Percentiles rank a stretch among this genome's conserved stretches.
Conservation (phyloP, 2,113 vertebrate genomes). For the Myotis yumanensis region DNA sequence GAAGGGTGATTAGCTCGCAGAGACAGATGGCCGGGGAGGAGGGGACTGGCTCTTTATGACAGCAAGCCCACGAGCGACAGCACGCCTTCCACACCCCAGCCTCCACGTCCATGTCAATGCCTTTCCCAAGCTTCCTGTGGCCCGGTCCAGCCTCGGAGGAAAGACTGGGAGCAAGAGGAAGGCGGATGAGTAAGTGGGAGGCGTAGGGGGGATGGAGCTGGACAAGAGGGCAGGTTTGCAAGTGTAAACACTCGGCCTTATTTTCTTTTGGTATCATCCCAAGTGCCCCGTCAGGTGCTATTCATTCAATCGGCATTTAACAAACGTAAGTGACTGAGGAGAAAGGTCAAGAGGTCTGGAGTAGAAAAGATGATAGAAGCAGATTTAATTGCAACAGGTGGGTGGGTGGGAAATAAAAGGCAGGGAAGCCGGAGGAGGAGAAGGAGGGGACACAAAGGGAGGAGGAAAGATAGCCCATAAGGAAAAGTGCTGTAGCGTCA, state of each 20-base stretch:
- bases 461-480: neutral
- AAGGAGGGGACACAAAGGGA: neutral
- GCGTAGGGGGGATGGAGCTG: neutral
- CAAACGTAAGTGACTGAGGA: neutral
- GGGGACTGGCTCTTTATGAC: constrained; percentile 77
- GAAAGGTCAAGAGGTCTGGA: neutral
- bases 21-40: constrained; percentile 85
- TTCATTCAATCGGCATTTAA: constrained; percentile 9
- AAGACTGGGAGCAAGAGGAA: neutral
- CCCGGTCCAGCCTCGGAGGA: neutral
- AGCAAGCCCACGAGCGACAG: constrained; percentile 66
- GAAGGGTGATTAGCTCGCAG: constrained; percentile 82
- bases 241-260: neutral
- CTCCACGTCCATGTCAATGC: constrained; percentile 61
- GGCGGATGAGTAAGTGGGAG: neutral
- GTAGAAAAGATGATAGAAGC: neutral
- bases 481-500: neutral
- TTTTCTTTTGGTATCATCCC: neutral
- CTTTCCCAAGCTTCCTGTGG: constrained; percentile 23
- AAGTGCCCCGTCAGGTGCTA: neutral
- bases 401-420: neutral
- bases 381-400: neutral
- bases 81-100: constrained; percentile 57
- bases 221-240: neutral
- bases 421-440: neutral